phyloP scores from a whole-genome alignment of 2,113 vertebrate genomes.

The Platichthys flesus region DNA sequence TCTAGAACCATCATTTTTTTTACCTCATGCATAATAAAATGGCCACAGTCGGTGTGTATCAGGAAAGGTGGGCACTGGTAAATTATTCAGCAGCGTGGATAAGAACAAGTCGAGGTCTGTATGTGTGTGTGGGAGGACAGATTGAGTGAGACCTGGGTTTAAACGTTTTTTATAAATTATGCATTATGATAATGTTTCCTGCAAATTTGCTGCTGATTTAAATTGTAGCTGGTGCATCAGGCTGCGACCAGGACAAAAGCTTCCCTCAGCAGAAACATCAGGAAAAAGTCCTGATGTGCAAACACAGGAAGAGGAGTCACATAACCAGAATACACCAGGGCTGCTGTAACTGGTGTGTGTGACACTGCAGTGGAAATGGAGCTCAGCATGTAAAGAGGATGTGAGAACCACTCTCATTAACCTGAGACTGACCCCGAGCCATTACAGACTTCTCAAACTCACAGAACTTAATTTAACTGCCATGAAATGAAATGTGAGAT shows the following conservation, averaged over 20 bases:
- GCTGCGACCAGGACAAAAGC: neutral
- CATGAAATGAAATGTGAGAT: too few species aligned
- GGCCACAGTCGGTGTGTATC: constrained; percentile 7
- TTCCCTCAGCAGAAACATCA: neutral
- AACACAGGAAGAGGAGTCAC: neutral
- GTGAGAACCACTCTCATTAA: neutral
- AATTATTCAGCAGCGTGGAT: constrained; percentile 53
- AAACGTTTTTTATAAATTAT: neutral
- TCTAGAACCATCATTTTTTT: neutral
- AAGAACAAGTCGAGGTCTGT: constrained; percentile 49
- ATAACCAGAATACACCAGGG: too few species aligned
- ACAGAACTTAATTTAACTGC: neutral
- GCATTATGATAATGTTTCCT: constrained; percentile 13
- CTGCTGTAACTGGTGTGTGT: neutral
- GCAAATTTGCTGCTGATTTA: neutral
- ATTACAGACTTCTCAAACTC: neutral
- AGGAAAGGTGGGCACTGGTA: constrained; percentile 30
- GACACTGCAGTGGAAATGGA: neutral
- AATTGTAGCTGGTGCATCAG: constrained; percentile 2
- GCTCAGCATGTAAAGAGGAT: neutral
- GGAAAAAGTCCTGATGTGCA: neutral
- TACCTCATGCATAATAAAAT: constrained; percentile 61
- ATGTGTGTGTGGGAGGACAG: constrained; percentile 11
- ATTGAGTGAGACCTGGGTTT: neutral
- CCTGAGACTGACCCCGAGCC: neutral